Base-by-base conservation (phyloP, 2,113 vertebrate genomes). In the Pica pica region DNA sequence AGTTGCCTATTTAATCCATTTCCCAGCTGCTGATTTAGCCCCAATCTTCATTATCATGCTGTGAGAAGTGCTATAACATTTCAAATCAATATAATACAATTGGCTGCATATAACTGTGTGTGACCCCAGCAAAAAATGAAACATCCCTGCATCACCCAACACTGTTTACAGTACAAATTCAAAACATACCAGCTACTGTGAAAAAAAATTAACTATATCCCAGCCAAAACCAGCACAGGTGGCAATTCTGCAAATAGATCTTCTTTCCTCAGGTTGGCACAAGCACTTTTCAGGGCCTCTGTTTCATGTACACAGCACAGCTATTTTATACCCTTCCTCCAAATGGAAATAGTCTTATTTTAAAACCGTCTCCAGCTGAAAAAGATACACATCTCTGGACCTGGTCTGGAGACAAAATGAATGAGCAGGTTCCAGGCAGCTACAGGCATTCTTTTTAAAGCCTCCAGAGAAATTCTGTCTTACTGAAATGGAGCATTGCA, bases 401-500 rank as follows among this genome's bases (percentile, higher is more conserved):
- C 46, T 93, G 75, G n/a, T 91, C 78, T 59, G 15, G 15, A 28
- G 64, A 80, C 13, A 50, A 64, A 83, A 94, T 23, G 39, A 77
- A 70, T 35, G 33, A 83, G 52, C 27, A 52, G 27, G 19, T 64
- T 90, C 52, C 73, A 93, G 47, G 35, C 47, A 92, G 67, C 53
- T 65, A 68, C 10, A 47, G 42, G 56, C 10, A 2, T 6, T 35
- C 44, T 56, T 86, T 74, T 27, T 37, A 63, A 89, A 88, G 33
- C 55, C 88, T 87, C 61, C 49, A 92, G 70, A 94, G 87, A 94
- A 96, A 92, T 80, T 19, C 47, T 74, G 74, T 33, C 46, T 94
- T 13, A 75, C 50, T 39, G 60, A 96, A 95, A 73, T 81, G 67
- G 73, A 95, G 55, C 95, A 85, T 90, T 93, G 84, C 90, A 95